Conservation (phyloP, 1,140 invertebrate species). For the Gerris buenoi region DNA sequence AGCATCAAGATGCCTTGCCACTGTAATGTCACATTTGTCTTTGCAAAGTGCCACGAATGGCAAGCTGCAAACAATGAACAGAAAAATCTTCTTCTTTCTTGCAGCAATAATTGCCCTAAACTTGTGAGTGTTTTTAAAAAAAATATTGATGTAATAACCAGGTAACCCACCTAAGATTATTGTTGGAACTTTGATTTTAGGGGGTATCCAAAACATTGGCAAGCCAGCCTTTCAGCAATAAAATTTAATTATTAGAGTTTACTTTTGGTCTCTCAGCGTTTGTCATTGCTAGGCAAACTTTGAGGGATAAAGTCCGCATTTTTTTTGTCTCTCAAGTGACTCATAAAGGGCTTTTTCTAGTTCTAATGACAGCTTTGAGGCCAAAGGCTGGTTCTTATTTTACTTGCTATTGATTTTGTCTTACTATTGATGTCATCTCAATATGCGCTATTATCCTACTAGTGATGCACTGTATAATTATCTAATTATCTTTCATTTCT, state of each 20-base stretch:
- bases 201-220: not conserved
- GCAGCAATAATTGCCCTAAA: constrained; percentile 73
- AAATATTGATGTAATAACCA: too few relatives aligned
- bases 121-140: too few relatives aligned
- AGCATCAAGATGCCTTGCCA: constrained; percentile 40
- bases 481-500: not conserved
- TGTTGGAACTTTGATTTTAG: not conserved
- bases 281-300: not conserved
- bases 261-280: not conserved
- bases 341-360: too few relatives aligned
- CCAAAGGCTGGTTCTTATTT: too few relatives aligned
- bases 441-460: not conserved
- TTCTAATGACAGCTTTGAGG: too few relatives aligned
- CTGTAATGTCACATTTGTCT: constrained; percentile 56
- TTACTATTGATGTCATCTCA: not conserved
- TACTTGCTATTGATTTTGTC: too few relatives aligned
- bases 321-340: too few relatives aligned
- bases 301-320: not conserved
- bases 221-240: not conserved
- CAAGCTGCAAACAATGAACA: constrained; percentile 33
- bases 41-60: constrained; percentile 54
- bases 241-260: not conserved
- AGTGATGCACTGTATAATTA: not conserved
- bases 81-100: constrained; percentile 43
- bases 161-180: too few relatives aligned